Conservation (phyloP, 2,888 invertebrate species). For the Noctua pronuba region DNA sequence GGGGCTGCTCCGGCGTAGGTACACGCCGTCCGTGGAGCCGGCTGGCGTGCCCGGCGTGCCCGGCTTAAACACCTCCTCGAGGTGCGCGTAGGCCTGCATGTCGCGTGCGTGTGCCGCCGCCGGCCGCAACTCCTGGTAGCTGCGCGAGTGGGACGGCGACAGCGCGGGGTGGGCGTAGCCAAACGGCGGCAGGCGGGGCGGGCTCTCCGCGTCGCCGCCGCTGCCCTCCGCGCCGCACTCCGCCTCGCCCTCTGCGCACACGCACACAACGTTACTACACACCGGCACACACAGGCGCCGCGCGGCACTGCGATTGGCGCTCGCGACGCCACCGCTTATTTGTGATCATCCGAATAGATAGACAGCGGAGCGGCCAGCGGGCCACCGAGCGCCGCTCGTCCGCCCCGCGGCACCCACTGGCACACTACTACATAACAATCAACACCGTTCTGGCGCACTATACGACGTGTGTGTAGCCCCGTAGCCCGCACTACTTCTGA, state of each 20-base stretch:
- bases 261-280: constrained; percentile 65
- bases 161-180: constrained; percentile 83
- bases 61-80: constrained; percentile 82
- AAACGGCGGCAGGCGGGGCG: constrained; percentile 82
- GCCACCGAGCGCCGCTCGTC: constrained; percentile 44
- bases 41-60: constrained; percentile 63
- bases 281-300: constrained; percentile 30
- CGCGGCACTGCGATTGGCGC: constrained; percentile 54
- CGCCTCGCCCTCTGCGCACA: constrained; percentile 84
- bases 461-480: constrained; percentile 4
- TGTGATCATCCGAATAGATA: constrained; percentile 69
- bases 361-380: constrained; percentile 27
- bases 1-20: constrained; percentile 82
- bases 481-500: background rate
- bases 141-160: constrained; percentile 85
- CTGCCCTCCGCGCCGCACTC: constrained; percentile 76
- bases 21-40: constrained; percentile 80
- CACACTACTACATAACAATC: constrained; percentile 15
- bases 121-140: constrained; percentile 88
- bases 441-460: background rate
- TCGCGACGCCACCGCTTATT: constrained; percentile 53
- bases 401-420: constrained; percentile 53
- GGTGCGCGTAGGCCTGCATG: constrained; percentile 87
- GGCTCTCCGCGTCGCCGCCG: constrained; percentile 80
- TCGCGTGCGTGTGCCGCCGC: constrained; percentile 84